phyloP scores from a whole-genome alignment of 2,113 vertebrate genomes.

The Mustela lutreola region DNA sequence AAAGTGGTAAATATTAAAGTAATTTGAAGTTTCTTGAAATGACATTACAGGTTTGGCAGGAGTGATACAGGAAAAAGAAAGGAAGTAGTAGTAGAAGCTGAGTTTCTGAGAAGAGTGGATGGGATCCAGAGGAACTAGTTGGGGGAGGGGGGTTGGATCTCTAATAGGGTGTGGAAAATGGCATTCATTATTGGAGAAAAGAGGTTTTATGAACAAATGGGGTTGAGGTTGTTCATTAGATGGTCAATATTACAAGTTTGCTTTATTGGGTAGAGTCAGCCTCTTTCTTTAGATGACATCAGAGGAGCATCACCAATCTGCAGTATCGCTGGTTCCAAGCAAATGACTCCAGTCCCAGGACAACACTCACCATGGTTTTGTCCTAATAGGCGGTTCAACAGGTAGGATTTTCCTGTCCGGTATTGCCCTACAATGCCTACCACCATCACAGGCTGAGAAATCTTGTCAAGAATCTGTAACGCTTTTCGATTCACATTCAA shows the following conservation, averaged over 20 bases:
- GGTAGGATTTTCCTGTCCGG: slow-evolving; percentile 79
- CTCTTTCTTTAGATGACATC: neutral
- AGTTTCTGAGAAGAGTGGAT: neutral
- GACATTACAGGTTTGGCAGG: neutral
- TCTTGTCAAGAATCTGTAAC: slow-evolving; percentile 3
- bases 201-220: neutral
- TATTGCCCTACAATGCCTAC: slow-evolving; percentile 78
- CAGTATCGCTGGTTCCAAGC: neutral
- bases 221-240: neutral
- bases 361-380: slow-evolving; percentile 60
- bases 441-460: slow-evolving; percentile 71
- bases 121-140: neutral
- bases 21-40: neutral
- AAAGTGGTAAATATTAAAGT: neutral
- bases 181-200: too few relatives aligned
- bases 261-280: neutral
- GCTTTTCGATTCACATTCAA: slow-evolving; percentile 66
- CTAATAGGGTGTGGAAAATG: neutral
- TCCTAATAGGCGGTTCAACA: slow-evolving; percentile 80
- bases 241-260: neutral
- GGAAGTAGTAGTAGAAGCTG: neutral
- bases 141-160: too few relatives aligned
- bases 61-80: neutral
- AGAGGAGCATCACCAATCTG: neutral
- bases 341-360: neutral